Evolutionary conservation across 2,888 invertebrate species (phyloP), one percentile per base, ranked within the genome.

Genomic region (Apeira syringaria): DNA sequence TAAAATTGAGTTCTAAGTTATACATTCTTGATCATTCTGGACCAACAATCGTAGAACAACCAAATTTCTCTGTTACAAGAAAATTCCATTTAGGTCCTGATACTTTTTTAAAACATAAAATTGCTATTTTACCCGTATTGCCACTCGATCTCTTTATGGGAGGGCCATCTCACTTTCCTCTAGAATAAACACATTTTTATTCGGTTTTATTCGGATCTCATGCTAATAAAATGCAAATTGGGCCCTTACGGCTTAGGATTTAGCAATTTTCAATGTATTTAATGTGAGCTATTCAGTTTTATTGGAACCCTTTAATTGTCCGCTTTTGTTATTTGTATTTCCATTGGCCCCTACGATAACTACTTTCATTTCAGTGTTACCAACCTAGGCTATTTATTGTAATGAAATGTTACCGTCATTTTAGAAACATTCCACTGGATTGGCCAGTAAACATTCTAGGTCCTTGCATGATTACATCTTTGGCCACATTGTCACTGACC

Each of bases 221-320:
- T 75, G 82, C 83, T 82, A 83, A 84, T 85, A 84, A 85, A 83
- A 85, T 85, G 85, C 69, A 85, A 85, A 85, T 83, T 75, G 68
- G 73, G 65, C 74, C 80, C 75, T 82, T 82, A 79, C 71, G 74
- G 83, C 74, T 84, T 77, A 80, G 74, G 77, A 80, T 72, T 79
- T 76, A 66, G 82, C 79, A 79, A 81, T 83, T 81, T 74, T 72
- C 69, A 68, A 83, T 84, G 82, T 85, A 20, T 20, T 20, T 20
- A 20, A 83, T 83, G 82, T 75, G 74, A 70, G 76, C 80, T 77
- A 81, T 84, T 77, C 65, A 80, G 80, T 83, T 83, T 81, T 77
- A 80, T 82, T 76, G 73, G 74, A 74, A 76, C 67, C 68, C 68
- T 72, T 75, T 85, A 82, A 85, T 82, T 82, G 79, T 64, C 61